These are phyloP conservation scores for Augochlorella aurata DNA, from an alignment of 2,888 invertebrate genomes.

Conservation along the genomic window DNA sequence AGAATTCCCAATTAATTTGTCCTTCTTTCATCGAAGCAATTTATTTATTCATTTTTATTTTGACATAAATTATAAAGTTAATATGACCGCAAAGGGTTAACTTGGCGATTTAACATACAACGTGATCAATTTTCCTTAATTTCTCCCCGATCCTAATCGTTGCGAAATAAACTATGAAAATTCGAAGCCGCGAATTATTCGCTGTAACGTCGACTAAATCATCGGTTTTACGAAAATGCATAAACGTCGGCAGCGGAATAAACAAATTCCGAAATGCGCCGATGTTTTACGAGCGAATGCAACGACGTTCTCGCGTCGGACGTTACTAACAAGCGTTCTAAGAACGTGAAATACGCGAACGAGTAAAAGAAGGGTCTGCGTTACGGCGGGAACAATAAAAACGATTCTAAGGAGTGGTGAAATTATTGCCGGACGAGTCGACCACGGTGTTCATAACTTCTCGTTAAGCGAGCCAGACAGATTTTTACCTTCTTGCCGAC, in stretches of 20 bases:
- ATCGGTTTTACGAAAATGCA: not conserved
- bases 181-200: too few relatives aligned
- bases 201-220: not conserved
- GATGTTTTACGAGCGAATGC: not conserved
- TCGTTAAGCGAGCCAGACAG: slow-evolving; percentile 58
- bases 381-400: slow-evolving; percentile 41
- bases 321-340: slow-evolving; percentile 22
- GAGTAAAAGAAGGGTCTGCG: slow-evolving; percentile 19
- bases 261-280: not conserved
- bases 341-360: slow-evolving; percentile 12
- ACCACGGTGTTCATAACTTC: slow-evolving; percentile 60
- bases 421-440: slow-evolving; percentile 44
- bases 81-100: too few relatives aligned
- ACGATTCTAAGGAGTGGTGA: slow-evolving; percentile 36
- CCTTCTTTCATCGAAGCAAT: too few relatives aligned
- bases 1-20: too few relatives aligned
- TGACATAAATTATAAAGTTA: too few relatives aligned
- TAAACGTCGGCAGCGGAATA: not conserved
- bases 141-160: too few relatives aligned
- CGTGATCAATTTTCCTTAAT: too few relatives aligned
- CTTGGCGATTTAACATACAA: too few relatives aligned
- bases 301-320: not conserved
- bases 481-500: slow-evolving; percentile 14
- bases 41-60: too few relatives aligned
- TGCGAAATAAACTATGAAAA: too few relatives aligned